Evolutionary conservation across 2,888 invertebrate species (phyloP).

Genomic region (Scrobipalpa atriplicella): DNA sequence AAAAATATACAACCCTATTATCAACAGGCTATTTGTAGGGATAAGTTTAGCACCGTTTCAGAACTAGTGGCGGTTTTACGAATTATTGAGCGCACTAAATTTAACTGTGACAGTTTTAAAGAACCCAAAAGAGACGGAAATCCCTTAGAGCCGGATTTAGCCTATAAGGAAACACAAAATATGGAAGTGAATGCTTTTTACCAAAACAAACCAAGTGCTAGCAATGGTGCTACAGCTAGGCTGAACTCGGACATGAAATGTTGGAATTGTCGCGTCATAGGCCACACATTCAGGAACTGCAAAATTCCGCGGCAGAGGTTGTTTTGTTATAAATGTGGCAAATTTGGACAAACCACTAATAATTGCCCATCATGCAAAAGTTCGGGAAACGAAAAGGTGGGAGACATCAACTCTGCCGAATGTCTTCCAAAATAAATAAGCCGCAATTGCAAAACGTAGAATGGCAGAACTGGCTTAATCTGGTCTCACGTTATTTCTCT

Average conservation of each 20-base stretch:
- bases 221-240: not conserved
- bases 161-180: constrained; percentile 1
- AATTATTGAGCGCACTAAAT: constrained; percentile 30
- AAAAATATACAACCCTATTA: constrained; percentile 33
- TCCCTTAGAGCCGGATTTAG: constrained; percentile 30
- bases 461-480: constrained; percentile 33
- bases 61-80: constrained; percentile 16
- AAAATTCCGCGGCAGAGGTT: no score
- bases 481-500: constrained; percentile 15
- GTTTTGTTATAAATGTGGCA: no score
- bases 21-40: constrained; percentile 29
- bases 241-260: not conserved
- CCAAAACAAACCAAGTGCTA: no score
- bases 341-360: constrained; percentile 7
- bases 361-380: not conserved
- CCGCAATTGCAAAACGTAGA: no score
- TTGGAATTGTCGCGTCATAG: no score
- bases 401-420: constrained; percentile 26
- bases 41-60: constrained; percentile 13
- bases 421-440: constrained; percentile 7
- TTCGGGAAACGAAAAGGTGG: constrained; percentile 28
- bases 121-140: constrained; percentile 26
- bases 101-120: constrained; percentile 33
- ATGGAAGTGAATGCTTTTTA: not conserved
- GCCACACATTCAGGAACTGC: no score